Percentiles rank a stretch among this genome's conserved stretches.
phyloP scores from a whole-genome alignment of 2,797 vertebrate genomes.

The Tapera naevia region DNA sequence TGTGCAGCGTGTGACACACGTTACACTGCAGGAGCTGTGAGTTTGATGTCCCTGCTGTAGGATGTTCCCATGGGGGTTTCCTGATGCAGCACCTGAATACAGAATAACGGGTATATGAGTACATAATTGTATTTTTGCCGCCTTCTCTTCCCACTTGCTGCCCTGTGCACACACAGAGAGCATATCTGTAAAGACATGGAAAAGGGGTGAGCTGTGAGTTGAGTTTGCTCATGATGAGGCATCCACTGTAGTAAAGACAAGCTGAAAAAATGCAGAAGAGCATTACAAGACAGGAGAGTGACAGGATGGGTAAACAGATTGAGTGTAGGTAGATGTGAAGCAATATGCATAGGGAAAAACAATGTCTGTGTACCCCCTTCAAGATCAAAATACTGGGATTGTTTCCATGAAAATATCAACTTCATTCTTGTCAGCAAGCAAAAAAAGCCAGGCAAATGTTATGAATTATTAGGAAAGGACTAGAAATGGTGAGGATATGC shows the following conservation, averaged over 20 bases:
- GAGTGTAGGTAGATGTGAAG: background rate
- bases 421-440: background rate
- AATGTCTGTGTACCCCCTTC: background rate
- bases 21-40: too few relatives aligned
- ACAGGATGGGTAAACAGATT: background rate
- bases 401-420: background rate
- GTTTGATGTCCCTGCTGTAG: too few relatives aligned
- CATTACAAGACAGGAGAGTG: background rate
- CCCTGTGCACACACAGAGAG: fast-evolving
- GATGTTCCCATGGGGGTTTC: background rate
- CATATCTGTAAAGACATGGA: fast-evolving
- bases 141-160: background rate
- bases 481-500: background rate
- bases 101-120: background rate
- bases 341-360: background rate
- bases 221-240: background rate
- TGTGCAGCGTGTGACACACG: too few relatives aligned
- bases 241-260: background rate
- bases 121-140: background rate
- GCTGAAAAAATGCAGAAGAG: background rate
- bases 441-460: background rate
- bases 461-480: background rate
- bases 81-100: background rate
- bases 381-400: background rate
- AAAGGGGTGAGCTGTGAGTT: background rate